Percentiles rank a stretch among this genome's conserved stretches.
Evolutionary conservation across 2,113 vertebrate species (phyloP).

Genomic region (Rhinolophus ferrumequinum): DNA sequence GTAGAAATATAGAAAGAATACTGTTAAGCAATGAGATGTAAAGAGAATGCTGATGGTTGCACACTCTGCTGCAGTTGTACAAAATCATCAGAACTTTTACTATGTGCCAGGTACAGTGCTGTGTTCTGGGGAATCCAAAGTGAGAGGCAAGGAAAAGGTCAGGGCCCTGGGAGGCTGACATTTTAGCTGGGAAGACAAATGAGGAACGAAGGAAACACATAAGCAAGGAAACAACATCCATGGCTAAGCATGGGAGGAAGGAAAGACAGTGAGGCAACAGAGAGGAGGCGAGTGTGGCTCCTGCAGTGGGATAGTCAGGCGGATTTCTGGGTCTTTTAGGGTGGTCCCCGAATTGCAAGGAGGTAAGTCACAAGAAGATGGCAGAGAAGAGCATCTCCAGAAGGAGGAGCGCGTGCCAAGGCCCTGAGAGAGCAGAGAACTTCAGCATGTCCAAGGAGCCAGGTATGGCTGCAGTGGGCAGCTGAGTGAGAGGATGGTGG

Average conservation of each 20-base stretch:
- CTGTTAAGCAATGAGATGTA: neutral
- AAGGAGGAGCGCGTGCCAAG: neutral
- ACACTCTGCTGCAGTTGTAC: neutral
- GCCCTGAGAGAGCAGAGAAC: neutral
- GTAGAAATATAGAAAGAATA: neutral
- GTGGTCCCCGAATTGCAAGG: neutral
- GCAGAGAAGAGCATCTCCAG: neutral
- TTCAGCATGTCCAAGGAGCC: neutral
- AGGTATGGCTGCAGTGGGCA: neutral
- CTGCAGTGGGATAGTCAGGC: neutral
- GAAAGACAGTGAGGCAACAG: neutral
- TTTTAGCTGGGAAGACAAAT: neutral
- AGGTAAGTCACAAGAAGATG: neutral
- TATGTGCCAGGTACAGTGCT: neutral
- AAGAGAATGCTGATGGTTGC: neutral
- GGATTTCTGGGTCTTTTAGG: neutral
- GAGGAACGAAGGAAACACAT: neutral
- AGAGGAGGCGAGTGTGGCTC: accelerated
- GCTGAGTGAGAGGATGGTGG: neutral
- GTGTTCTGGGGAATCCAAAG: neutral
- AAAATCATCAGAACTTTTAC: neutral
- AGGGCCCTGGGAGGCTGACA: neutral
- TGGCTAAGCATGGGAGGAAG: neutral
- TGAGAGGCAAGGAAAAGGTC: neutral
- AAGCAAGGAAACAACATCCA: neutral